These are phyloP conservation scores for Ochropleura plecta DNA, from an alignment of 2,888 invertebrate species.

Conservation along the genomic window DNA sequence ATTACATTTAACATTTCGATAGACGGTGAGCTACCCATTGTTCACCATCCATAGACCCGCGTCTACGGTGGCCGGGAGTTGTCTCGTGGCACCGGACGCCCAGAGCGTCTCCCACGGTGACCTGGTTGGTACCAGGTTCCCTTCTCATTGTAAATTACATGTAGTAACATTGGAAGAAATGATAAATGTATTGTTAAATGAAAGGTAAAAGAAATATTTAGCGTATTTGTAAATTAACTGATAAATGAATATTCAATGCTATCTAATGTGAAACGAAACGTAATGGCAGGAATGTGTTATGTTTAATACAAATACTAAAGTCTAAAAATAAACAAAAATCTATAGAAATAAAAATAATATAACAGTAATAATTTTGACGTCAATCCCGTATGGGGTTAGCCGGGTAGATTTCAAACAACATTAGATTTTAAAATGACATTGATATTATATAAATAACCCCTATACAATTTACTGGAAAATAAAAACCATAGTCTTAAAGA, in stretches of 20 bases:
- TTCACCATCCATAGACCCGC: too few species aligned
- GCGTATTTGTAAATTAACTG: too few species aligned
- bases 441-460: too few species aligned
- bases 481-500: too few species aligned
- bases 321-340: neutral
- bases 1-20: neutral
- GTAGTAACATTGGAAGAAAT: neutral
- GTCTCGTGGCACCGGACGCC: too few species aligned
- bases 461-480: neutral
- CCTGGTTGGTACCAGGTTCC: too few species aligned
- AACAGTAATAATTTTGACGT: neutral
- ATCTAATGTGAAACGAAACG: neutral
- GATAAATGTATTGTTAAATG: neutral
- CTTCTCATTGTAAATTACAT: neutral
- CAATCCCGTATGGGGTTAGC: neutral
- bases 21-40: too few species aligned
- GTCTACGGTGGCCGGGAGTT: too few species aligned
- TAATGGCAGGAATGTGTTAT: neutral
- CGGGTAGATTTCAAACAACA: neutral
- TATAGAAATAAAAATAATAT: neutral
- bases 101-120: too few species aligned
- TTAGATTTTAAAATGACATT: neutral
- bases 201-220: too few species aligned
- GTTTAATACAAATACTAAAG: neutral
- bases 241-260: neutral